phyloP scores from a whole-genome alignment of 2,113 vertebrate genomes.

The Melospiza georgiana region DNA sequence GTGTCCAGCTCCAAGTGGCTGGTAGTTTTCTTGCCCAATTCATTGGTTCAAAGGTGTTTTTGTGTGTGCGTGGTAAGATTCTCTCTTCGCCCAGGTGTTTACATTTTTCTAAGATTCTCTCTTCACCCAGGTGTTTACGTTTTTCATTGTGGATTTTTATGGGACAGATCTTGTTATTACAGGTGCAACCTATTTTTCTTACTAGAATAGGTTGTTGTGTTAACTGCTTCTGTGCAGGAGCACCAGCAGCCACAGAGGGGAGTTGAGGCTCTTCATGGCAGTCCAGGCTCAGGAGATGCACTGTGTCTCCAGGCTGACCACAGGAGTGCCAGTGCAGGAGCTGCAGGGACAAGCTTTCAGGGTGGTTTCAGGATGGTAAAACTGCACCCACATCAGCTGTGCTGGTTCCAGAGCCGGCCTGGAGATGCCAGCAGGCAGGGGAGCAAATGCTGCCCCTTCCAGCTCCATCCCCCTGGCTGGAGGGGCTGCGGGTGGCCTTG shows the following conservation, averaged over 20 bases:
- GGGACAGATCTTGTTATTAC: not conserved
- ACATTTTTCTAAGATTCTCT: not conserved
- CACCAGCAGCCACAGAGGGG: not conserved
- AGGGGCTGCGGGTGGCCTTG: rapidly evolving
- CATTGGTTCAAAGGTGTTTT: not conserved
- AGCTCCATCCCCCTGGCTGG: not conserved
- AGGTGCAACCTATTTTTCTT: not conserved
- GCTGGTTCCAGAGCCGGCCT: not conserved
- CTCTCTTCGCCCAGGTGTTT: not conserved
- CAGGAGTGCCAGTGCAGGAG: not conserved
- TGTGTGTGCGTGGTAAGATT: not conserved
- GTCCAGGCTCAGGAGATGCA: not conserved
- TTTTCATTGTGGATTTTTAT: not conserved
- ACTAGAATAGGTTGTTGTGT: not conserved
- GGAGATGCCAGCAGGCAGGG: not conserved
- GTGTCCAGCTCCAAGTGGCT: not conserved
- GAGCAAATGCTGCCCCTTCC: not conserved
- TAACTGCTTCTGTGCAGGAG: not conserved
- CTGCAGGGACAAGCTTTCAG: not conserved
- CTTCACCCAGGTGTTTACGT: not conserved
- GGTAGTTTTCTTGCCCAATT: not conserved
- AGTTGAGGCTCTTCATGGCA: not conserved
- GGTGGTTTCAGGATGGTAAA: not conserved
- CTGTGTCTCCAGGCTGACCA: rapidly evolving
- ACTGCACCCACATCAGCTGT: not conserved